Base-by-base conservation (phyloP, 2,113 vertebrate species). In the Xenopus laevis region DNA sequence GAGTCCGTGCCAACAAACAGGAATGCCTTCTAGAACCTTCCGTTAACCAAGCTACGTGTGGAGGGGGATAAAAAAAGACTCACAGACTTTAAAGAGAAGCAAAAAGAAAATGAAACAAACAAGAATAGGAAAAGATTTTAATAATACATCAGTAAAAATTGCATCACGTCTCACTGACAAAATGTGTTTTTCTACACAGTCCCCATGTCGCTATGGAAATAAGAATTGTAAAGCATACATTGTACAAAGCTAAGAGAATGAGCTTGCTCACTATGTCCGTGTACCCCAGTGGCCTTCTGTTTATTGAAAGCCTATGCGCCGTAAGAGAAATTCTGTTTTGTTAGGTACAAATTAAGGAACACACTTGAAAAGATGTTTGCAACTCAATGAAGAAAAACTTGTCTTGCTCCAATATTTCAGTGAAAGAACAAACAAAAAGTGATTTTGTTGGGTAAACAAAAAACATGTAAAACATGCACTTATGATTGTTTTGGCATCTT, bases 361-460 rank as follows among this genome's bases (percentile, higher is more conserved):
- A 52, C 18, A 50, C 50, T 50, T 27, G 21, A 23, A 50, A 50
- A 4, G 10, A 12, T 33, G 47, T 44, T 72, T 40, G 62, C 61
- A 72, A 65, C 65, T 64, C 61, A 65, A 55, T 65, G 71, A 64
- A 72, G 52, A 72, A 45, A 72, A 62, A 63, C 60, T 55, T 57
- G 61, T 20, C 50, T 55, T 13, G 10, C 13, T 12, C 12, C 63
- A 72, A 72, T 59, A 60, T 72, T 46, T 61, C 62, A 64, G 23
- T 72, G 46, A 72, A 62, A 50, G n/a, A 63, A 72, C 59, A 72
- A 71, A 58, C 17, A 16, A 52, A 17, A 64, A 72, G 33, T 62
- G 10, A 47, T 33, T 33, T 33, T 4, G 33, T 40, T 40, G 33
- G 33, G 33, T 40, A 40, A 40, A 40, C 33, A 7, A 40, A 40